A percentile compares a stretch with the other conserved stretches of the same genome.
phyloP scores from a whole-genome alignment of 2,888 invertebrate species.

The Leucania comma region DNA sequence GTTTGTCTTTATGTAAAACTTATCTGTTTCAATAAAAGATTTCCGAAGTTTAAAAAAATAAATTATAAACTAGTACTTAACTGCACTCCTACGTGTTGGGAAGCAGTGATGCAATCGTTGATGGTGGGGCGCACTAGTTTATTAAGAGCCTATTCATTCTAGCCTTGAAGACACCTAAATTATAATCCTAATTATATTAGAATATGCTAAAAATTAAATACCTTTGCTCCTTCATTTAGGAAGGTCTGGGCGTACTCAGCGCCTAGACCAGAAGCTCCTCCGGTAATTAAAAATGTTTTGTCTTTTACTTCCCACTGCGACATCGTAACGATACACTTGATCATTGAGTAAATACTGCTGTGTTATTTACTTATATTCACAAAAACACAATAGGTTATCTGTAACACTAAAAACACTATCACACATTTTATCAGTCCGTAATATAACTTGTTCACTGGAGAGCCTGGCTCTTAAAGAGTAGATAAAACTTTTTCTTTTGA shows the following conservation, averaged over 20 bases:
- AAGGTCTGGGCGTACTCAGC: conserved; percentile 70
- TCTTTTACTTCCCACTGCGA: conserved; percentile 57
- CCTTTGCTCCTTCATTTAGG: conserved; percentile 73
- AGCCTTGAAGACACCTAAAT: no score
- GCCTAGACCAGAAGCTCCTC: conserved; percentile 77
- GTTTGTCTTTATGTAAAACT: no score
- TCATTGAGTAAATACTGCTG: not conserved
- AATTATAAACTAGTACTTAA: no score
- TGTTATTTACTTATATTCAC: no score
- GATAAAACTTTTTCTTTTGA: not conserved
- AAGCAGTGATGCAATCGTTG: no score
- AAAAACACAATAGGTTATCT: no score
- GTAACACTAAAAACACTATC: not conserved
- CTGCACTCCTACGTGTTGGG: no score
- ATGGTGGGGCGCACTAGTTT: no score
- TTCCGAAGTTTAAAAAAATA: no score
- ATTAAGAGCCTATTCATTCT: no score
- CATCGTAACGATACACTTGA: conserved; percentile 13
- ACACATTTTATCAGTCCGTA: not conserved
- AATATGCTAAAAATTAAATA: conserved; percentile 36
- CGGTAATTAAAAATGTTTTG: conserved; percentile 75
- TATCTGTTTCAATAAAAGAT: no score
- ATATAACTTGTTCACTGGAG: not conserved
- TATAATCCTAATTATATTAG: no score
- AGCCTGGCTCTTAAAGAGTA: not conserved